Evolutionary conservation across 2,113 vertebrate species (phyloP).

Genomic region (Vulpes ferrilata): DNA sequence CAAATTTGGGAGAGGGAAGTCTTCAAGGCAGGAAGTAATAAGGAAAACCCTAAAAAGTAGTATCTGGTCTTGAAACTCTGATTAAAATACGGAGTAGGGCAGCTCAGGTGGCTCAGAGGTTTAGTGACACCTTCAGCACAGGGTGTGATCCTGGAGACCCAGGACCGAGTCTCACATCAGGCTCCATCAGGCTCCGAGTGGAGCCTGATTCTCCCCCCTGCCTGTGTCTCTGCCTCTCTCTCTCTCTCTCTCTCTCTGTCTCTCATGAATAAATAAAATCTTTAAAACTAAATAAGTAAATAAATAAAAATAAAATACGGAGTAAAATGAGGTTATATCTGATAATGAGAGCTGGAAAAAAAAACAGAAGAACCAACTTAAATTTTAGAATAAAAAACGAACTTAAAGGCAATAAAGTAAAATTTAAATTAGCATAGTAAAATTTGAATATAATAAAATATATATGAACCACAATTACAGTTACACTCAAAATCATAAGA

Average conservation of each 20-base stretch:
- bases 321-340: background rate
- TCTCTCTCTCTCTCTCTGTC: no score
- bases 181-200: no score
- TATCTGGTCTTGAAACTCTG: background rate
- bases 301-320: background rate
- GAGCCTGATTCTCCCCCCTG: no score
- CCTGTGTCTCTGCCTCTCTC: no score
- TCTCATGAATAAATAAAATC: no score
- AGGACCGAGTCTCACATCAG: no score
- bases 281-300: no score
- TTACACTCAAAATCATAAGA: no score
- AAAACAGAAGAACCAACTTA: background rate
- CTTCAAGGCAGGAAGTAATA: background rate
- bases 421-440: background rate
- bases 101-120: no score
- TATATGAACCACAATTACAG: background rate
- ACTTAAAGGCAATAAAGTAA: slow-evolving; percentile 37
- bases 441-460: background rate
- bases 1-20: background rate
- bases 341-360: background rate
- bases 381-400: background rate
- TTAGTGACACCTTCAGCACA: no score
- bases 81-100: background rate
- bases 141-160: no score
- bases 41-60: slow-evolving; percentile 35